These are phyloP conservation scores for Trimorus sp. DNA, from an alignment of 2,888 invertebrate species.

Conservation along the genomic window DNA sequence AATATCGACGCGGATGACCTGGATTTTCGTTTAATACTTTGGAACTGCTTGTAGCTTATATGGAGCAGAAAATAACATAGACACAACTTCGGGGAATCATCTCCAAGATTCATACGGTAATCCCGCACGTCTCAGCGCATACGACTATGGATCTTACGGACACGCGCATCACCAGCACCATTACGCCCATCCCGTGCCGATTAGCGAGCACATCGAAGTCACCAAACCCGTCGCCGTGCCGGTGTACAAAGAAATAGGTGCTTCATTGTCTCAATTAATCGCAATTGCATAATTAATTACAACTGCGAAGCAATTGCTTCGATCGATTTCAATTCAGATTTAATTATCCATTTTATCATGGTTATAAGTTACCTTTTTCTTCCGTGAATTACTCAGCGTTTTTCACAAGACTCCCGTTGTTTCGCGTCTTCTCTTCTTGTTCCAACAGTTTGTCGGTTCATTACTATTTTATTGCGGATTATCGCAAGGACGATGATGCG, in stretches of 20 bases:
- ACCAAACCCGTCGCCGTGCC: constrained; percentile 86
- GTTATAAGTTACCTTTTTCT: neutral
- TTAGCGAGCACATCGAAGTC: constrained; percentile 86
- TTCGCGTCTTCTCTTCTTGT: neutral
- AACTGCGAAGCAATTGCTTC: too few species aligned
- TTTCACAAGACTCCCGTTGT: neutral
- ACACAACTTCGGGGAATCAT: constrained; percentile 38
- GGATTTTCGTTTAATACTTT: constrained; percentile 37
- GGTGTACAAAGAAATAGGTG: constrained; percentile 83
- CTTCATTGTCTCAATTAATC: constrained; percentile 15
- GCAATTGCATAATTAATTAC: neutral
- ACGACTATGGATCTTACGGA: constrained; percentile 28
- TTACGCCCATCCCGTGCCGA: constrained; percentile 82
- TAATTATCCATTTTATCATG: constrained; percentile 1
- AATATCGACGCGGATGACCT: constrained; percentile 29
- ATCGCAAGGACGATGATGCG: constrained; percentile 9
- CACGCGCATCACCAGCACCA: constrained; percentile 76
- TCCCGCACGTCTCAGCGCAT: constrained; percentile 24
- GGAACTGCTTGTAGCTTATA: constrained; percentile 53
- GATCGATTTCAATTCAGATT: neutral
- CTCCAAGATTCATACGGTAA: constrained; percentile 63
- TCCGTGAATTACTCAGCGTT: neutral
- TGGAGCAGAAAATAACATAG: constrained; percentile 50
- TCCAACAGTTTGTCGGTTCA: neutral
- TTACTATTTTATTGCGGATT: constrained; percentile 20